These are phyloP conservation scores for Dione juno DNA, from an alignment of 2,888 invertebrate species.

Conservation along the genomic window DNA sequence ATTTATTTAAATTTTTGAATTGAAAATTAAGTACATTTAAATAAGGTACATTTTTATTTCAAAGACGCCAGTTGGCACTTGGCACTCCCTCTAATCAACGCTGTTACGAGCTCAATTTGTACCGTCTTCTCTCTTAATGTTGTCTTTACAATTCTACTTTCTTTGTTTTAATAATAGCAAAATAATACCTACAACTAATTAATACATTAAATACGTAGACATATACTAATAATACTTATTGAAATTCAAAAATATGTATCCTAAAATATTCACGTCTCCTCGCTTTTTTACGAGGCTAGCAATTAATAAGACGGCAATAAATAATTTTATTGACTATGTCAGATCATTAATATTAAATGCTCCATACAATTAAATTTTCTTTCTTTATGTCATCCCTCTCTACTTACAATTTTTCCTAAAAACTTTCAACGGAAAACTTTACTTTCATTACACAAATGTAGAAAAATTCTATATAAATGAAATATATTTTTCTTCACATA, in stretches of 20 bases:
- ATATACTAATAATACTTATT: neutral
- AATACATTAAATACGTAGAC: neutral
- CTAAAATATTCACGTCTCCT: constrained; percentile 57
- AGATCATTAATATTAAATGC: constrained; percentile 75
- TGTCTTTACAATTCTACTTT: neutral
- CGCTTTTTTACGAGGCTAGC: constrained; percentile 67
- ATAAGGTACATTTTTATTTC: neutral
- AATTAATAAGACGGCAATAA: constrained; percentile 69
- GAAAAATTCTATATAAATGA: too few relatives aligned
- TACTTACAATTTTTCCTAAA: constrained; percentile 53
- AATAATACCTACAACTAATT: neutral
- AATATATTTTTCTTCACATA: too few relatives aligned
- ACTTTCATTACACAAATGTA: constrained; percentile 45
- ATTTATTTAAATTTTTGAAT: neutral
- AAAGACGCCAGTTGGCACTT: neutral
- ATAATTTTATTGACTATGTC: constrained; percentile 73
- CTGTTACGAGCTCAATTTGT: constrained; percentile 2
- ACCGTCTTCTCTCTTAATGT: neutral
- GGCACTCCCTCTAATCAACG: constrained; percentile 12
- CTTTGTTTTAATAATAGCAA: neutral
- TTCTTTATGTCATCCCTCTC: constrained; percentile 63
- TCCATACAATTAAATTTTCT: constrained; percentile 59
- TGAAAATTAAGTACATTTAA: neutral
- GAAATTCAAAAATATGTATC: constrained; percentile 15
- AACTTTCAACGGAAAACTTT: constrained; percentile 54